Base-by-base conservation (phyloP, 2,888 invertebrate species). In the Marasmarcha lunaedactyla region DNA sequence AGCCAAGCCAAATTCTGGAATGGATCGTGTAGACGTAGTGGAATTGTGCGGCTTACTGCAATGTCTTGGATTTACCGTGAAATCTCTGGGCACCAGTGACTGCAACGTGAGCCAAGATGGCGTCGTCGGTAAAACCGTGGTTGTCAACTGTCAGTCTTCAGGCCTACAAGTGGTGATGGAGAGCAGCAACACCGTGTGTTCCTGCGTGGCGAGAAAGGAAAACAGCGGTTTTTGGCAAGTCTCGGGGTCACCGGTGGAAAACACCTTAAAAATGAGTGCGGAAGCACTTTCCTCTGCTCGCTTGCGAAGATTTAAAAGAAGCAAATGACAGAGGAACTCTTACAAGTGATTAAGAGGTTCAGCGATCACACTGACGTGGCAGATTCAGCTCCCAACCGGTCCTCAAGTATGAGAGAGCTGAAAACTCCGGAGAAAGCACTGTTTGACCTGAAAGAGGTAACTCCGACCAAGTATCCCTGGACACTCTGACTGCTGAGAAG, bases 201-300 rank as follows among this genome's bases (percentile, higher is more conserved):
- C 77, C 1, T 84, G 84, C 35, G 83, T 84, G 0, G 46, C 57
- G 0, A 46, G 52, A 6, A 57, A 56, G 30, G 67, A 79, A 46
- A 74, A 63, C 54, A 76, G 72, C 44, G 76, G 78, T 20, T 46
- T 77, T 33, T 84, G 84, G 84, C 76, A 83, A 44, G 73, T 81
- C 4, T 77, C 78, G 0, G 78, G 0, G 49, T 77, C 0, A 49
- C 71, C 1, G 73, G 81, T 0, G 84, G 83, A 0, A 77, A 71
- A 46, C 73, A 71, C 30, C 56, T 63, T 1, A 72, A 72, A 37
- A 77, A 73, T 74, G 79, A 83, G 48, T 71, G 69, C 20, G 84
- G 84, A 1, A 76, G 76, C 43, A 63, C 63, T 0, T 50, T 84
- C 5, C 64, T 84, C 2, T 70, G 76, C 0, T 64, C 71, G 0